Evolutionary conservation across 2,888 invertebrate genomes (phyloP).

Genomic region (Apoda limacodes): DNA sequence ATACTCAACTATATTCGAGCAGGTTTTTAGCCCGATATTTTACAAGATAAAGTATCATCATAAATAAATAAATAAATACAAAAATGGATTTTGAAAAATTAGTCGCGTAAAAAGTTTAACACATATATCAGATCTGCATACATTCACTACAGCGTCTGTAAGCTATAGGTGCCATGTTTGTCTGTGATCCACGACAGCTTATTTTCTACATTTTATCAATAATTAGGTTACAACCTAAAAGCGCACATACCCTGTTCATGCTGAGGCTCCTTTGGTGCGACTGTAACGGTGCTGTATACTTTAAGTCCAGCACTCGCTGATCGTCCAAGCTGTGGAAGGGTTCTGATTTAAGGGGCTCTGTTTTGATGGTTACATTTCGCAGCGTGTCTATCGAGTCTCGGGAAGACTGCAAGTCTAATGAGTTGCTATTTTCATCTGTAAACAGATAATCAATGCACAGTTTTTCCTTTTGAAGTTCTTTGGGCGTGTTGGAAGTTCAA

Average conservation of each 20-base stretch:
- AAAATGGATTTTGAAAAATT: too few species aligned
- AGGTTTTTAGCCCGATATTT: too few species aligned
- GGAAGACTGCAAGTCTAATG: conserved; percentile 54
- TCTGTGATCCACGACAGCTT: background rate
- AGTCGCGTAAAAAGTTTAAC: too few species aligned
- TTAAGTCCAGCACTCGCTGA: conserved; percentile 51
- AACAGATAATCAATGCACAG: too few species aligned
- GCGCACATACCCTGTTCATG: conserved; percentile 60
- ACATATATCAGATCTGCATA: too few species aligned
- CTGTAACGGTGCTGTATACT: conserved; percentile 51
- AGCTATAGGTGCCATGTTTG: background rate
- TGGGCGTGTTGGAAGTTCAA: too few species aligned
- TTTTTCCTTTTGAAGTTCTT: too few species aligned
- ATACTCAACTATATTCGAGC: too few species aligned
- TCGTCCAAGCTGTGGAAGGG: conserved; percentile 49
- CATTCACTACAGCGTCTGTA: too few species aligned
- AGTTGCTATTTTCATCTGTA: conserved; percentile 58
- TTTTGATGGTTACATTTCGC: conserved; percentile 56
- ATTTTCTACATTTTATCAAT: background rate
- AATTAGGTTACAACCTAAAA: background rate
- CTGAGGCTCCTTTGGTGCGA: conserved; percentile 60
- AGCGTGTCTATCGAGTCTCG: conserved; percentile 61
- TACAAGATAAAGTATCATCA: too few species aligned
- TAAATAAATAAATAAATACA: too few species aligned
- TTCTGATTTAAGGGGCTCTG: conserved; percentile 48